Evolutionary conservation across 2,797 vertebrate genomes (phyloP), one percentile per base, ranked within the genome.

Genomic region (Spinus pinus): DNA sequence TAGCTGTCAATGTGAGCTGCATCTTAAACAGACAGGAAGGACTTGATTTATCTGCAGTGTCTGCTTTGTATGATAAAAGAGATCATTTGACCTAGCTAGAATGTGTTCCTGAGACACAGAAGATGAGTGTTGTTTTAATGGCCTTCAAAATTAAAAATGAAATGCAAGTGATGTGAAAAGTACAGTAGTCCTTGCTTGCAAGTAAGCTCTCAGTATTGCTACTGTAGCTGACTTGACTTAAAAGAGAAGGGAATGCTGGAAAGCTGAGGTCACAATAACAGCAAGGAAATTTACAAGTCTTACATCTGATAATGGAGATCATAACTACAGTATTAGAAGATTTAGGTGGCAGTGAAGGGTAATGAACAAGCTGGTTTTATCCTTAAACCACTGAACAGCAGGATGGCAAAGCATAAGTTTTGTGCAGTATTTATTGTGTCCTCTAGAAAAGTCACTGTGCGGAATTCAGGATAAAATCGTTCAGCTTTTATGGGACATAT

Each of bases 61-160:
- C 93, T 94, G 67, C 78, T 94, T 87, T 93, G 56, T 92, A 70
- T 94, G 88, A 93, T 90, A 66, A 95, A 93, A 95, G 60, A 79
- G 71, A 95, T 92, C 60, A 18, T 88, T 87, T 95, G 86, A 90
- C 83, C 88, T 65, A 92, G 71, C 90, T 92, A 67, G 83, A 77
- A 90, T 33, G 49, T 73, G 30, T 85, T 95, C 12, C 70, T 28
- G 14, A 94, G 41, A 53, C 56, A 64, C 30, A 60, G 64, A 73
- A 71, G 60, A 92, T 50, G 56, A 62, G 53, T 86, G 53, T 90
- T 90, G 42, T 87, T 95, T 95, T 88, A 94, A 88, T 84, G 67
- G 78, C 71, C 70, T 94, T 90, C 71, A 77, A 47, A 92, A 90
- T 65, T 71, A 53, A 77, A 86, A 90, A 81, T 35, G 1, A 73